A percentile compares a stretch with the other conserved stretches of the same genome.
These are phyloP conservation scores for Andrena camellia DNA, from an alignment of 2,888 invertebrate species.

Conservation along the genomic window DNA sequence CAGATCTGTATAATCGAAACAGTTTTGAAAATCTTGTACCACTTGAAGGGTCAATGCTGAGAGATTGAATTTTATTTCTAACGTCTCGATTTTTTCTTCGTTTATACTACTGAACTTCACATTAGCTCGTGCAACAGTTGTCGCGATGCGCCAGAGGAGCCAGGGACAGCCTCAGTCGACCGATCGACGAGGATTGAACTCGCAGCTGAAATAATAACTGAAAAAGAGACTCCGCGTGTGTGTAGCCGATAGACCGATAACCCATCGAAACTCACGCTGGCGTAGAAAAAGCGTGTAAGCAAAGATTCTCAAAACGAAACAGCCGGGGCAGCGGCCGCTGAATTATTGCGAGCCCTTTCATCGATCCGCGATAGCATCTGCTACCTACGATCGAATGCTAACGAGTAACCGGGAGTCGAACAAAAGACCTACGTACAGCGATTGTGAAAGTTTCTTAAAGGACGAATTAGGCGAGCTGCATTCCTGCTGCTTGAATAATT, in stretches of 20 bases:
- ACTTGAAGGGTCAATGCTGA: background rate
- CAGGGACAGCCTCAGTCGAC: background rate
- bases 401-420: background rate
- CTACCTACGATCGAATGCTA: background rate
- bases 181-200: background rate
- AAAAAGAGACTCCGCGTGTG: background rate
- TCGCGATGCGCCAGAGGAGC: background rate
- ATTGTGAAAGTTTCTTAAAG: background rate
- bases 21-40: no score
- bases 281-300: background rate
- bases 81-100: no score
- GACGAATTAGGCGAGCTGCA: background rate
- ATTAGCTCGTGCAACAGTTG: background rate
- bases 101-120: background rate
- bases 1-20: no score
- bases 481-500: background rate
- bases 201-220: background rate
- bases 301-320: background rate
- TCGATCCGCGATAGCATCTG: background rate
- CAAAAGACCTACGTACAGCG: background rate
- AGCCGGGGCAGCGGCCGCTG: no score
- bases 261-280: background rate
- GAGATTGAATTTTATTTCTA: background rate
- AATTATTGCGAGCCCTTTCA: background rate
- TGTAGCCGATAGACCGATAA: background rate